Percentiles rank a stretch among this genome's conserved stretches.
phyloP scores from a whole-genome alignment of 2,113 vertebrate genomes.

The Struthio camelus region DNA sequence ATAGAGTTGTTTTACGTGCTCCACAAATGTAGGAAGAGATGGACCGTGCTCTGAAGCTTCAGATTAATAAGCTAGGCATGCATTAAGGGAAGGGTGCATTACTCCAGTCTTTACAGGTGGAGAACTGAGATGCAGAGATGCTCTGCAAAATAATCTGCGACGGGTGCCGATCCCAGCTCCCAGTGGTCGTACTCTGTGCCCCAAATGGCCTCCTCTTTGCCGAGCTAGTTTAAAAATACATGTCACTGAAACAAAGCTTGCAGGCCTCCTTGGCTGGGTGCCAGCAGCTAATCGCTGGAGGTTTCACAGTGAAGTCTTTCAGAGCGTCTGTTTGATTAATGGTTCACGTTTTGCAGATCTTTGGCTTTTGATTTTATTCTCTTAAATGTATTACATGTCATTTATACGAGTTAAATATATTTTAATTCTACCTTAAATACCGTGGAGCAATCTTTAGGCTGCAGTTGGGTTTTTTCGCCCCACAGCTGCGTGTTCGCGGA shows the following conservation, averaged over 20 bases:
- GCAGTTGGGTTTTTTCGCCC: not conserved
- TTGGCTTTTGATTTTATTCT: constrained; percentile 21
- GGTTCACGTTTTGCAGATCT: constrained; percentile 15
- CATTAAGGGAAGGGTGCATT: not conserved
- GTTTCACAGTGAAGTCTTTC: not conserved
- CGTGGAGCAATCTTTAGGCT: not conserved
- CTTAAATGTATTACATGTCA: constrained; percentile 15
- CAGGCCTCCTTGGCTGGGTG: constrained; percentile 8
- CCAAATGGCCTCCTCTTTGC: not conserved
- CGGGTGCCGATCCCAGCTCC: not conserved
- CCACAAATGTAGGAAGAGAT: not conserved
- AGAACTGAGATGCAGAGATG: not conserved
- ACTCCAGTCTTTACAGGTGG: not conserved
- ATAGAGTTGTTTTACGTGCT: not conserved
- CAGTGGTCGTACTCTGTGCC: not conserved
- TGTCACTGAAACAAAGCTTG: constrained; percentile 37
- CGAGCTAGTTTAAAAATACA: constrained; percentile 54
- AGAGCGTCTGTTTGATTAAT: constrained; percentile 19
- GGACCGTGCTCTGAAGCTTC: not conserved
- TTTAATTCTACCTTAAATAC: constrained; percentile 23
- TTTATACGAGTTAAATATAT: not conserved
- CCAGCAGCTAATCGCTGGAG: constrained; percentile 18
- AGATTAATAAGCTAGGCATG: not conserved
- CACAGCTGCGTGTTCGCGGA: not conserved
- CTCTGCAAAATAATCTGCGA: not conserved